phyloP scores from a whole-genome alignment of 2,113 vertebrate genomes.

The Acrocephalus arundinaceus region DNA sequence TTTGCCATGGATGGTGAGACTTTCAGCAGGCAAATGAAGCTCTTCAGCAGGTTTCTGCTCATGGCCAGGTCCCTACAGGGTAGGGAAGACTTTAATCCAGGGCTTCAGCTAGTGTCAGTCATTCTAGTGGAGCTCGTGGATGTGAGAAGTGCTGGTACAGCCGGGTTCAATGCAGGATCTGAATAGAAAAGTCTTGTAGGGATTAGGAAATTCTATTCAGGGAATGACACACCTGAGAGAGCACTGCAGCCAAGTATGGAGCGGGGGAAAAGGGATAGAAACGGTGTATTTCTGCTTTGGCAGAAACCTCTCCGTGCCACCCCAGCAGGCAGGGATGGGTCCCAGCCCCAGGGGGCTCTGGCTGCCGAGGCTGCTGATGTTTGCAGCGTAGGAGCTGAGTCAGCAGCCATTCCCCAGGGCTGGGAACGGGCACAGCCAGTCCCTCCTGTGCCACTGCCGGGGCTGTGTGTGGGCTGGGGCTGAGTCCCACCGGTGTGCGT shows the following conservation, averaged over 20 bases:
- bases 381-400: background rate
- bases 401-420: background rate
- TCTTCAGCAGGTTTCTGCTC: background rate
- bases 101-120: background rate
- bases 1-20: background rate
- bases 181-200: background rate
- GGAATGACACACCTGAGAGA: background rate
- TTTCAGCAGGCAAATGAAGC: background rate
- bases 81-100: background rate
- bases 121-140: background rate
- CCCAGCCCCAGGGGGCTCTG: background rate
- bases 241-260: background rate
- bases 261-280: background rate
- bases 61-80: background rate
- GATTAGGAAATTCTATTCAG: background rate
- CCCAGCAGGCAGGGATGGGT: fast-evolving
- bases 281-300: background rate
- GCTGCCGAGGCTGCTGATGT: background rate
- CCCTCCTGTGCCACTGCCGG: fast-evolving
- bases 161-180: background rate
- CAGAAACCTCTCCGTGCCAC: too few species aligned
- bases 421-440: background rate
- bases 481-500: background rate
- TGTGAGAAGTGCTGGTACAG: background rate
- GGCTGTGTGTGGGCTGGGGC: fast-evolving